phyloP scores from a whole-genome alignment of 2,888 invertebrate genomes.

The Metacarcinus magister region DNA sequence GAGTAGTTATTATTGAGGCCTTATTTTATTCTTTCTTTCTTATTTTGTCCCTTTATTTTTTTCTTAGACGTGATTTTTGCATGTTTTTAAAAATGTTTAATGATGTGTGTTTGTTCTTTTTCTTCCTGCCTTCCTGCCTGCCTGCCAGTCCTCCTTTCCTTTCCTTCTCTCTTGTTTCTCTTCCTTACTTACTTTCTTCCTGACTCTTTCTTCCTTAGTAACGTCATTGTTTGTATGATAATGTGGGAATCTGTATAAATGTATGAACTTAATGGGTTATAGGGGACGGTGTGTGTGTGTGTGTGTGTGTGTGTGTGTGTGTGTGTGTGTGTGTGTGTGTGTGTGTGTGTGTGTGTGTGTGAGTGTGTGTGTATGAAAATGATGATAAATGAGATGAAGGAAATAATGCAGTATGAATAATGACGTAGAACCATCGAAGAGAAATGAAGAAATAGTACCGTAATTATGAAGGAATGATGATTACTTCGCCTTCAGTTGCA shows the following conservation, averaged over 20 bases:
- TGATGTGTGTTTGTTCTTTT: too few species aligned
- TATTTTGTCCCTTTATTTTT: background rate
- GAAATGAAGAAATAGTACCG: background rate
- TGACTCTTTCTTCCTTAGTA: background rate
- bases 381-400: background rate
- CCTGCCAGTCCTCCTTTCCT: too few species aligned
- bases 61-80: too few species aligned
- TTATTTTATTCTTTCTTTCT: background rate
- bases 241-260: background rate
- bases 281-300: background rate
- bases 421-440: background rate
- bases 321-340: conserved; percentile 51
- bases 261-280: background rate
- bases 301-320: conserved; percentile 43
- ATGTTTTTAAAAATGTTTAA: too few species aligned
- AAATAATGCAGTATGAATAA: background rate
- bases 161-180: background rate
- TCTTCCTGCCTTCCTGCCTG: too few species aligned
- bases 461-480: background rate
- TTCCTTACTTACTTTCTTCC: background rate
- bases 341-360: conserved; percentile 38
- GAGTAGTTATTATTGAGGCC: too few species aligned
- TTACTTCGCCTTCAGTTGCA: too few species aligned
- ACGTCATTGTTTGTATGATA: background rate
- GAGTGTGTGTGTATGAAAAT: too few species aligned